Percentiles rank a stretch among this genome's conserved stretches.
These are phyloP conservation scores for Solenopsis invicta DNA, from an alignment of 1,140 invertebrate species.

Conservation along the genomic window DNA sequence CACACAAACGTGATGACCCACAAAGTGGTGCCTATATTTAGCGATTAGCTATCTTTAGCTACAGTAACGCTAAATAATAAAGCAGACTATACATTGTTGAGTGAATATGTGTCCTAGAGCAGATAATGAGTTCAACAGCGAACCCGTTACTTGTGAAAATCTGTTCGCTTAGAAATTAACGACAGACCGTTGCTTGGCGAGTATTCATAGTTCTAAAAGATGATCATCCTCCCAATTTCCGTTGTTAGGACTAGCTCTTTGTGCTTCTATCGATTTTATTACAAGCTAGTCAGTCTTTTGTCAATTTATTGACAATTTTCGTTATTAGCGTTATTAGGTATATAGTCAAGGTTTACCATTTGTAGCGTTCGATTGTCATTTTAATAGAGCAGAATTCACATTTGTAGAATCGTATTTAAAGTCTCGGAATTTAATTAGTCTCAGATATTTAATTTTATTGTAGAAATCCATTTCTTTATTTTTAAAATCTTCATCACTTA, in stretches of 20 bases:
- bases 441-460: too few relatives aligned
- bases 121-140: slow-evolving; percentile 69
- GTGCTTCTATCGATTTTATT: background rate
- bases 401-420: background rate
- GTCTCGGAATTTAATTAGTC: background rate
- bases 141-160: slow-evolving; percentile 66
- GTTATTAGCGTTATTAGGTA: background rate
- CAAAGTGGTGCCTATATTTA: slow-evolving; percentile 82
- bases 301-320: background rate
- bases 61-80: slow-evolving; percentile 82
- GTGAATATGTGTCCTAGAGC: slow-evolving; percentile 81
- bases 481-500: background rate
- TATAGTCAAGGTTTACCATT: background rate
- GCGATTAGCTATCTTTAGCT: slow-evolving; percentile 81
- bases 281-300: background rate
- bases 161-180: slow-evolving; percentile 67
- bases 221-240: background rate
- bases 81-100: slow-evolving; percentile 83
- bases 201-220: slow-evolving; percentile 11
- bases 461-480: background rate
- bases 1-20: slow-evolving; percentile 72
- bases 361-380: background rate
- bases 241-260: slow-evolving; percentile 29
- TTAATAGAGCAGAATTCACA: background rate
- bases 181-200: slow-evolving; percentile 57